Percentiles rank a stretch among this genome's conserved stretches.
Conservation (phyloP, 1,140 invertebrate genomes). For the Chironomus tepperi region DNA sequence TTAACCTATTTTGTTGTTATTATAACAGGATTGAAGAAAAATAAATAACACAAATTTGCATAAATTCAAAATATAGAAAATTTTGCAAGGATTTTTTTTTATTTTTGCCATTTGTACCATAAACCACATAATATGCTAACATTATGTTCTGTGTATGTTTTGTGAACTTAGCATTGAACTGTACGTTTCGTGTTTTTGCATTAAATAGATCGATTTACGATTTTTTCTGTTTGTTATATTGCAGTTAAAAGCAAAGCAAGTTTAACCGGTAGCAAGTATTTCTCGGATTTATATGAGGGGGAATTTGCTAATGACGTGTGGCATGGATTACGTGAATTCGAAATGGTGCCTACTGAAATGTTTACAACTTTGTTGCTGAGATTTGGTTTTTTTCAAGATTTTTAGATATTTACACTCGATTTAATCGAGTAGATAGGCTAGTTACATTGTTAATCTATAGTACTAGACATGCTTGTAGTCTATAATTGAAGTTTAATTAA, state of each 20-base stretch:
- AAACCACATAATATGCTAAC: neutral
- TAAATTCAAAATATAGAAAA: neutral
- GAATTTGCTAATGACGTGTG: no score
- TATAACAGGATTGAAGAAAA: neutral
- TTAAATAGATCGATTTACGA: neutral
- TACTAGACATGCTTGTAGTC: no score
- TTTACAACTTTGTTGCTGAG: no score
- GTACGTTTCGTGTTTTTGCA: constrained; percentile 1
- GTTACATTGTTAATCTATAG: no score
- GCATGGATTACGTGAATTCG: no score
- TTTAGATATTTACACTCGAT: no score
- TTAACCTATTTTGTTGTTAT: neutral
- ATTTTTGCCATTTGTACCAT: neutral
- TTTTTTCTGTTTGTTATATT: neutral
- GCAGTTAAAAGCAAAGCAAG: neutral
- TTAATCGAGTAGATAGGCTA: no score
- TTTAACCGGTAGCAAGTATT: neutral
- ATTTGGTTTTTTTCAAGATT: no score
- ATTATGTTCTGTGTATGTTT: neutral
- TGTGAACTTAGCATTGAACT: neutral
- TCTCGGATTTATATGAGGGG: no score
- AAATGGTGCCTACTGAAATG: no score
- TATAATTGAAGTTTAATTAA: no score
- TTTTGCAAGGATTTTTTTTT: constrained; percentile 6
- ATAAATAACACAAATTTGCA: neutral